Base-by-base conservation (phyloP, 2,888 invertebrate species). In the Diloba caeruleocephala region DNA sequence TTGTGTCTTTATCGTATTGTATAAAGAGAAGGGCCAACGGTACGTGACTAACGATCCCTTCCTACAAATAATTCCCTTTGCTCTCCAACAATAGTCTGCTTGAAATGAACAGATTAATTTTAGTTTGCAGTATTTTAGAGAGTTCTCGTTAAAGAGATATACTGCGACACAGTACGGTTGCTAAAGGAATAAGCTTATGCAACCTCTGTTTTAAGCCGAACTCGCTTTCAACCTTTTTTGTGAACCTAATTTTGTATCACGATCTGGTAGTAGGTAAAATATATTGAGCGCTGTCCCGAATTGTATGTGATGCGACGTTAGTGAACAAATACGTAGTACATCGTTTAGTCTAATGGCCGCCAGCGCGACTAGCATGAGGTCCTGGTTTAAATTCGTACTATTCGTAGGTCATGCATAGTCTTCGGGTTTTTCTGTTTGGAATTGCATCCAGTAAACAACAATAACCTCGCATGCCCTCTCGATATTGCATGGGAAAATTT, bases 1-100 rank as follows among this genome's bases (percentile, higher is more conserved):
- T 74, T 71, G 64, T 63, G 48, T 58, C 62, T 60, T 71, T 71
- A 69, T 69, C 46, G 59, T 63, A 62, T 71, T 68, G 61, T 59
- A 53, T 51, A 52, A 51, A 57, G 36, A 29, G 61, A 54, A 68
- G 63, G 59, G 61, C 39, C 37, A 36, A 26, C 45, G 63, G 64
- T 55, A 74, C 69, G 72, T 74, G 70, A 67, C 69, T 63, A 64
- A 61, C 55, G 61, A 69, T 39, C 38, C 50, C 32, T 64, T 58
- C 50, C 17, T 42, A 38, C 66, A 56, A 69, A 71, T 69, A 60
- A 66, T 64, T 71, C 28, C 32, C 59, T 64, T 66, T 38, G n/a
- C 32, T 19, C 29, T 17, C 29, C 36, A 39, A 57, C 39, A 73
- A 70, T 72, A 51, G 56, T 46, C 51, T 36, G 19, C 38, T 46